Conservation (phyloP, 1,140 invertebrate genomes). For the Eubasilissa regina region DNA sequence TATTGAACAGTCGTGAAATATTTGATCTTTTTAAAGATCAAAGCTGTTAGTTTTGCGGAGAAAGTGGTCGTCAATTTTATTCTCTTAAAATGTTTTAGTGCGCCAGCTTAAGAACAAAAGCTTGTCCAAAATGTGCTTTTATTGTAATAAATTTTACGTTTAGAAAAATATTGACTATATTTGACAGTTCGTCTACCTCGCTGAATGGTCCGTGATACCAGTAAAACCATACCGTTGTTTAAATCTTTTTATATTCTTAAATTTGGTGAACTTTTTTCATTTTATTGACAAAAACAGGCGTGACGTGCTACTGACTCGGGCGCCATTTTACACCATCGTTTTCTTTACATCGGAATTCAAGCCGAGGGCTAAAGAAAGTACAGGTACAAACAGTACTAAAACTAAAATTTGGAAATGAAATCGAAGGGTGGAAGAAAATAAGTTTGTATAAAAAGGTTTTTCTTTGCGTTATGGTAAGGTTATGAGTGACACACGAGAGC, state of each 20-base stretch:
- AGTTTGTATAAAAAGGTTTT: too few relatives aligned
- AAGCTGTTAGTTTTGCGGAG: slow-evolving; percentile 11
- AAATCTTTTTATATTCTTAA: neutral
- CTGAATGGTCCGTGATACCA: neutral
- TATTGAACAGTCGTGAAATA: slow-evolving; percentile 2
- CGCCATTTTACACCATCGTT: too few relatives aligned
- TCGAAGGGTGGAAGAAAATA: too few relatives aligned
- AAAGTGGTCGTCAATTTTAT: neutral
- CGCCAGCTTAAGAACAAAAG: neutral
- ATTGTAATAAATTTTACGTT: neutral
- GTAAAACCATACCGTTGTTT: neutral
- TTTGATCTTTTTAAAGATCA: slow-evolving; percentile 28
- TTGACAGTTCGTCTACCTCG: neutral
- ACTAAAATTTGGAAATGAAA: too few relatives aligned
- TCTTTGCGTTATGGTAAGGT: too few relatives aligned
- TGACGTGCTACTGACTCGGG: neutral
- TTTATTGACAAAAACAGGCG: slow-evolving; percentile 2
- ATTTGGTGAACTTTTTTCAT: neutral
- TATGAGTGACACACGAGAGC: too few relatives aligned
- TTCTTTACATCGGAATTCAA: too few relatives aligned
- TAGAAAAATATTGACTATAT: neutral
- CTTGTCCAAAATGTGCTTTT: neutral
- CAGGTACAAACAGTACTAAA: too few relatives aligned
- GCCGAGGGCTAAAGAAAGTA: too few relatives aligned
- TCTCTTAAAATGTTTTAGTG: too few relatives aligned